phyloP scores from a whole-genome alignment of 2,888 invertebrate genomes.

The Thymelicus lineola region DNA sequence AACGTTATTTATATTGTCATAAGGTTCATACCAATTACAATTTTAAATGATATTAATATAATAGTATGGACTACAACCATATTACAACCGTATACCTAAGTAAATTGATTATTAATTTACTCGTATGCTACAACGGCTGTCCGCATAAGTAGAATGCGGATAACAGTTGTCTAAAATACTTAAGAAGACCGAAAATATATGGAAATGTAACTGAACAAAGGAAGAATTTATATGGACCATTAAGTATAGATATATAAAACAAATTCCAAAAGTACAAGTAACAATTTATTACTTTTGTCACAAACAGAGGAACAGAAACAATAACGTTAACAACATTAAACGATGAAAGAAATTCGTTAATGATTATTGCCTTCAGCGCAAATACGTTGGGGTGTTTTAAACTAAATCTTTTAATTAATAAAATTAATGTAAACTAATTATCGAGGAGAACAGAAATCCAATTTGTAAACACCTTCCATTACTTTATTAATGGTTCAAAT shows the following conservation, averaged over 20 bases:
- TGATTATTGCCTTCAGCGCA: not conserved
- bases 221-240: no score
- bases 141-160: no score
- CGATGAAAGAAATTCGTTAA: not conserved
- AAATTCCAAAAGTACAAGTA: no score
- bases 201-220: no score
- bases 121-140: no score
- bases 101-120: no score
- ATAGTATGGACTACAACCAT: no score
- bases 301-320: not conserved
- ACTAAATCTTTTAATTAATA: slow-evolving; percentile 30
- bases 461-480: slow-evolving; percentile 22
- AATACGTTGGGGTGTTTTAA: not conserved
- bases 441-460: slow-evolving; percentile 13
- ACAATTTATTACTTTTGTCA: not conserved
- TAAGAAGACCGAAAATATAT: no score
- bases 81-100: no score
- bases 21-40: not conserved
- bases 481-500: slow-evolving; percentile 33
- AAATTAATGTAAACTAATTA: slow-evolving; percentile 27
- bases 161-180: no score
- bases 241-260: no score
- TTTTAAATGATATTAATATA: no score
- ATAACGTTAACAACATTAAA: not conserved
- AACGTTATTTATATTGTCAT: not conserved